Base-by-base conservation (phyloP, 2,797 vertebrate genomes). In the Thunnus albacares region DNA sequence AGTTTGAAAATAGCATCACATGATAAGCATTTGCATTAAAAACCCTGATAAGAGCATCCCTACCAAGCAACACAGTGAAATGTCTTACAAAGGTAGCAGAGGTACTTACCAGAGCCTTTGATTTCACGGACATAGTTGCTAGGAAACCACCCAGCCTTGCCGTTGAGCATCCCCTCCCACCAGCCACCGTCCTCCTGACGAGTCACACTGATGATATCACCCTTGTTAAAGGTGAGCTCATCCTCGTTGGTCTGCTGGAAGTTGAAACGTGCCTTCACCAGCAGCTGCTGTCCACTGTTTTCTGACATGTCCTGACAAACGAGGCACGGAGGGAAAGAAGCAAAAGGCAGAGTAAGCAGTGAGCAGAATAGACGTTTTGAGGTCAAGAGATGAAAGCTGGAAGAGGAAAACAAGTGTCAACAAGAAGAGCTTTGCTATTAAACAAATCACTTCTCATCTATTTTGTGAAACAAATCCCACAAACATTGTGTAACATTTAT, bases 221-320 rank as follows among this genome's bases (percentile, higher is more conserved):
- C 98, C 94, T 99, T 99, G 30, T 83, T 78, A 82, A 99, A 99
- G 87, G 97, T 97, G 76, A 99, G 97, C 94, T 99, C 98, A 85
- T 99, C 98, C 92, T 99, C 98, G 47, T 99, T 99, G 86, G 96
- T 98, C 94, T 99, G 98, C 90, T 99, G 97, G 93, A 99, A 99
- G 94, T 96, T 98, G 90, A 99, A 99, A 81, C 98, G 97, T 5
- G 98, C 98, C 94, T 95, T 97, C 76, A 99, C 98, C 90, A 98
- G 94, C 93, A 97, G 88, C 71, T 97, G 97, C 94, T 94, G 96
- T 85, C 96, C 96, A 79, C 96, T 97, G 93, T 96, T 97, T 91
- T 99, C 98, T 51, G 97, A 98, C 98, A 99, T 99, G 96, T 99
- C 98, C 98, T 99, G 87, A 57, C 1, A 35, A 69, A 58, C 0